Evolutionary conservation across 2,797 vertebrate genomes (phyloP).

Genomic region (Chiroxiphia lanceolata): DNA sequence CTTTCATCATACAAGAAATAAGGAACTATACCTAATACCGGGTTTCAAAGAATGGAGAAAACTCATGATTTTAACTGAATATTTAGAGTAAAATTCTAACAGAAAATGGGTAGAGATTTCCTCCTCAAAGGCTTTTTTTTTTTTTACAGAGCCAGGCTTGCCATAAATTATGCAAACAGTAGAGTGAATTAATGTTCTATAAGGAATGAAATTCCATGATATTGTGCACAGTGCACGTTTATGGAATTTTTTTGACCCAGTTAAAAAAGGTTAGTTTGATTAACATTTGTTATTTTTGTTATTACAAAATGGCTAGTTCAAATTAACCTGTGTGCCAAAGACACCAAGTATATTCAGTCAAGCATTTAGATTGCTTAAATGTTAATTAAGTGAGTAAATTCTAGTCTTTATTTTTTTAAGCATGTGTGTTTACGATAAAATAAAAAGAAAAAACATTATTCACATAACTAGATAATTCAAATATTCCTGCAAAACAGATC

Average conservation of each 20-base stretch:
- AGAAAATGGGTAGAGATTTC: not conserved
- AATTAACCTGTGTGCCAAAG: constrained; percentile 63
- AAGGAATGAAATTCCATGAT: not conserved
- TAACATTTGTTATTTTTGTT: constrained; percentile 68
- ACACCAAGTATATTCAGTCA: constrained; percentile 60
- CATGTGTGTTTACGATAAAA: not conserved
- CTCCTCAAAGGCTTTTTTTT: not conserved
- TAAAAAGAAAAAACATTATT: not conserved
- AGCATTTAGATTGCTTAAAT: constrained; percentile 64
- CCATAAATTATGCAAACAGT: not conserved
- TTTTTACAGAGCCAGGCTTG: not conserved
- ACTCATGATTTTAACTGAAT: not conserved
- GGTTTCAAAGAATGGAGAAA: not conserved
- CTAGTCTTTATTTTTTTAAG: not conserved
- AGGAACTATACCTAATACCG: not conserved
- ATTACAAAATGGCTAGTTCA: constrained; percentile 56
- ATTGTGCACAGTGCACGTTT: not conserved
- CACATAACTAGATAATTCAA: not conserved
- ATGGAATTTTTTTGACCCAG: not conserved
- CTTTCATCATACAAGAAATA: not conserved
- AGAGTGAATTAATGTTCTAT: not conserved
- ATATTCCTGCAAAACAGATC: not conserved
- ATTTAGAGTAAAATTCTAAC: not conserved
- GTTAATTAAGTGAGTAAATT: constrained; percentile 54
- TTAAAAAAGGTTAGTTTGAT: constrained; percentile 63